Evolutionary conservation across 2,888 invertebrate species (phyloP), one percentile per base, ranked within the genome.

Genomic region (Hyposoter didymator): DNA sequence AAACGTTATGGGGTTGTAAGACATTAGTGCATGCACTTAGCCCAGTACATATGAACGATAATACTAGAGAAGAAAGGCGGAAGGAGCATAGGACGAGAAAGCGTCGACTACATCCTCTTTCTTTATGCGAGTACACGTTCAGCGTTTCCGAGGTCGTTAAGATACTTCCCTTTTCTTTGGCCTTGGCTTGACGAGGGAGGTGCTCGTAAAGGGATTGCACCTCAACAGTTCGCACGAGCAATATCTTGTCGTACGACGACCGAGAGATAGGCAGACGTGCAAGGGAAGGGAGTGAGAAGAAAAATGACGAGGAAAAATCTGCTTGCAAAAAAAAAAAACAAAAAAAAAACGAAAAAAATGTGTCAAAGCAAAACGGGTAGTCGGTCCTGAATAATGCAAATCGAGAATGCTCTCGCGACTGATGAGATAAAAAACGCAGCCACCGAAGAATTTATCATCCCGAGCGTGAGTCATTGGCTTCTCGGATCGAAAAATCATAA

Each of bases 81-180:
- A 59, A 67, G 66, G 45, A 55, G 39, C 14, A 28, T 49, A 8
- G 52, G 10, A n/a, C 43, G 55, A 80, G 49, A 64, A 67, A 52
- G 45, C 39, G n/a, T n/a, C 28, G 76, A 39, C 45, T 35, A 39
- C 62, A 79, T 43, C 52, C 45, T 69, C 75, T 8, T 47, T 83
- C 73, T 78, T 80, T 82, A 80, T 72, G 82, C 85, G 49, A 76
- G 73, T 70, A 75, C 82, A 79, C 75, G 85, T 74, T 72, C 78
- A 66, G 76, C 72, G 79, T 76, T 59, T 52, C 67, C 59, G 55
- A 49, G 52, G 72, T 85, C 75, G 78, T 85, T 79, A 76, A 66
- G 73, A 55, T 22, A 73, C 69, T 52, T 66, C 35, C 55, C 39
- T 43, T n/a, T 14, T 39, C 43, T 39, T 19, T 14, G 4, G 35